Evolutionary conservation across 1,140 invertebrate species (phyloP), one percentile per base, ranked within the genome.

Genomic region (Brachionus sp.): DNA sequence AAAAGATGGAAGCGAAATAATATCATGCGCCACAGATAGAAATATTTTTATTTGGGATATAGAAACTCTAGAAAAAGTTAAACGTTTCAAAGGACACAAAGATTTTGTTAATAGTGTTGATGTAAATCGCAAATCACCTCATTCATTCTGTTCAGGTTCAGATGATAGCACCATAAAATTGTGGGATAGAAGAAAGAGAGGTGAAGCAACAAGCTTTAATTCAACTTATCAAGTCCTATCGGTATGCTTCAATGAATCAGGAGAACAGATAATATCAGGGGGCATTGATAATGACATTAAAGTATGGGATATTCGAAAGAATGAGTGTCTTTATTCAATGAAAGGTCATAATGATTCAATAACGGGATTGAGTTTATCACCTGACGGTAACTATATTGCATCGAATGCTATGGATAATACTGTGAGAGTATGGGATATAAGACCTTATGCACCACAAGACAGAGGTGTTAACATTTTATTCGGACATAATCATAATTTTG

Each of bases 221-320:
- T 93, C 93, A 78, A 88, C 86, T 35, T 98, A 93, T 88, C 92
- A 92, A 89, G 93, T 98, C 0, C 95, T 95, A 33, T 91, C 95
- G 0, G 94, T 98, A 0, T 92, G 94, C 9, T 99, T 99, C 87
- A 97, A 95, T 88, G 97, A 98, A 86, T 97, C 95, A 7, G 92
- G 95, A 0, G 96, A 99, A 87, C 95, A 97, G 89, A 89, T 93
- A 44, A 89, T 93, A 90, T 93, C 93, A 64, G 95, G 93, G 46
- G 97, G 98, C 4, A 95, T 99, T 68, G 98, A 99, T 88, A 99
- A 99, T 90, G 94, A 97, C 83, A 92, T 99, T 5, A 98, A 98
- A 91, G 94, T 92, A 1, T 99, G 97, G 97, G 98, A 99, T 89
- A 90, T 98, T 23, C 91, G 97, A 68, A 98, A 95, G 87, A 95